These are phyloP conservation scores for Rosalia funebris DNA, from an alignment of 2,888 invertebrate species.

Conservation along the genomic window DNA sequence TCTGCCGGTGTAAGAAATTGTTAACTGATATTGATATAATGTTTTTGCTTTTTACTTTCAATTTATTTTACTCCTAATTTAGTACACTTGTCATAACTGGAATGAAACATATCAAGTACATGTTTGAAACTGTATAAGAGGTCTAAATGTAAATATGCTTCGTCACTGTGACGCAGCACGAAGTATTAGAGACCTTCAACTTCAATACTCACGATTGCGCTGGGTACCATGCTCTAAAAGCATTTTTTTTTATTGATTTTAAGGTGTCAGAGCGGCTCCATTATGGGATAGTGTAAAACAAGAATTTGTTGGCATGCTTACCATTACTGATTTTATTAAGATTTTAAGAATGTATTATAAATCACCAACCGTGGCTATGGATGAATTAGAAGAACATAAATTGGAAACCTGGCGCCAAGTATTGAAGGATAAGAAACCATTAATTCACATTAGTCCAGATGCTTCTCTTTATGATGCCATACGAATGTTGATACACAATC, in stretches of 20 bases:
- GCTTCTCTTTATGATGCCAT: constrained; percentile 95
- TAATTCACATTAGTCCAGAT: constrained; percentile 92
- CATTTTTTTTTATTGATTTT: constrained; percentile 3
- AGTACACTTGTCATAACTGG: no score
- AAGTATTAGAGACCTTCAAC: no score
- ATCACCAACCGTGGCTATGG: constrained; percentile 91
- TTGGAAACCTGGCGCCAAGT: constrained; percentile 96
- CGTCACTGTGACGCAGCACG: no score
- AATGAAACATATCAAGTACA: no score
- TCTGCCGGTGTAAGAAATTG: no score
- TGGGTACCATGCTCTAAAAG: no score
- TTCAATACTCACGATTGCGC: no score
- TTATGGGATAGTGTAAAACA: constrained; percentile 95
- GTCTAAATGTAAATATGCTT: no score
- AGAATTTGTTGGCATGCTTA: constrained; percentile 97
- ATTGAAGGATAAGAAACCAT: constrained; percentile 84
- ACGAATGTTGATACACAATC: constrained; percentile 88
- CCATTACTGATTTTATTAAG: constrained; percentile 99
- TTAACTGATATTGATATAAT: no score
- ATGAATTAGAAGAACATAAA: constrained; percentile 96
- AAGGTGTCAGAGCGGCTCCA: constrained; percentile 95
- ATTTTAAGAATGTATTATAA: constrained; percentile 98
- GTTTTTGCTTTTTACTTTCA: no score
- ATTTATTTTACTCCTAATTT: no score
- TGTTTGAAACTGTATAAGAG: no score